Evolutionary conservation across 2,888 invertebrate genomes (phyloP).

Genomic region (Catocala sponsa): DNA sequence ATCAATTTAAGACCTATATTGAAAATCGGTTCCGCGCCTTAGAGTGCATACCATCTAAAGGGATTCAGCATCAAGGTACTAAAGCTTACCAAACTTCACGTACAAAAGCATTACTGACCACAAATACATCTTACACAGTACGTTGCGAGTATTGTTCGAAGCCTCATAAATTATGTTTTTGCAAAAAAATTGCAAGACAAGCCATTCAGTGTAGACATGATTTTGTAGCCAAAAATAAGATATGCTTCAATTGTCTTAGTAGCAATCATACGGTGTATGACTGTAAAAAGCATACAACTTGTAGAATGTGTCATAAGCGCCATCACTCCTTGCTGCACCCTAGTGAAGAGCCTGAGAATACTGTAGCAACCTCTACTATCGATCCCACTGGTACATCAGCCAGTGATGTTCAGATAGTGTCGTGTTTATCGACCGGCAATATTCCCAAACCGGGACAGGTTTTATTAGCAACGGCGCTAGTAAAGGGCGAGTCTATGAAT

Average conservation of each 20-base stretch:
- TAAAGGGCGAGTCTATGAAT: conserved; percentile 31
- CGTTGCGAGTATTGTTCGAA: conserved; percentile 41
- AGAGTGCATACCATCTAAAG: conserved; percentile 7
- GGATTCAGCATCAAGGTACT: conserved; percentile 13
- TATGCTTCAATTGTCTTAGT: conserved; percentile 2
- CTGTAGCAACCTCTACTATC: not conserved
- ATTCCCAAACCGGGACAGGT: conserved; percentile 26
- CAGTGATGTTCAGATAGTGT: conserved; percentile 12
- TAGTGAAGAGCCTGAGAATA: conserved; percentile 4
- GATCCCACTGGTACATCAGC: conserved; percentile 6
- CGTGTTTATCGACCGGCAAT: conserved; percentile 19
- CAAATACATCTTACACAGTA: conserved; percentile 1
- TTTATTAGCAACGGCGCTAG: conserved; percentile 15
- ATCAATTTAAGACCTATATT: conserved; percentile 7
- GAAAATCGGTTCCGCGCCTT: conserved; percentile 6
- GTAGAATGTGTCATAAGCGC: conserved; percentile 14
- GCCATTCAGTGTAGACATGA: not conserved
- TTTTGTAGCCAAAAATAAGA: not conserved
- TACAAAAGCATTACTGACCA: conserved; percentile 14
- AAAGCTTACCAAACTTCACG: not conserved
- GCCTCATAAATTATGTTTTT: conserved; percentile 29
- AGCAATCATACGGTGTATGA: not conserved
- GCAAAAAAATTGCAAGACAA: not conserved
- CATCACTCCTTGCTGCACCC: conserved; percentile 23
- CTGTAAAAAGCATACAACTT: conserved; percentile 4